phyloP scores from a whole-genome alignment of 2,888 invertebrate genomes.

The Tenthredo distinguenda region DNA sequence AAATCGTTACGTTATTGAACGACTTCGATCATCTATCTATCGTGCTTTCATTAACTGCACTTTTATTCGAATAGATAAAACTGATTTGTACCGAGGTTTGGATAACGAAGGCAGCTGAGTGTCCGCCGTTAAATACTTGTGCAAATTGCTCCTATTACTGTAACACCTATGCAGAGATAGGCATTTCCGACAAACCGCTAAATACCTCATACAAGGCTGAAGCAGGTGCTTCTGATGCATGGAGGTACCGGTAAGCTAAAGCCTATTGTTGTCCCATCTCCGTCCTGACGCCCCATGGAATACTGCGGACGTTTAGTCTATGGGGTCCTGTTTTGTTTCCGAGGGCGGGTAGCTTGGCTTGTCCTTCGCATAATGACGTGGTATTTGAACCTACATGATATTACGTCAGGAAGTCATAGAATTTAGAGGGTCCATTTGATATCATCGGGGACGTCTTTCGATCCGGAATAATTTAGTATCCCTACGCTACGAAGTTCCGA shows the following conservation, averaged over 20 bases:
- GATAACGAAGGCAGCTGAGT: neutral
- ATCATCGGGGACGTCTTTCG: neutral
- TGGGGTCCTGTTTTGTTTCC: conserved; percentile 33
- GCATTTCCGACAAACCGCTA: conserved; percentile 2
- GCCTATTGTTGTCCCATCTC: conserved; percentile 33
- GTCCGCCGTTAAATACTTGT: neutral
- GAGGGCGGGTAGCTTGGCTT: neutral
- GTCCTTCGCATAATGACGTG: conserved; percentile 23
- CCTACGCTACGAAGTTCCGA: neutral
- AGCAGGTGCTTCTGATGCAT: conserved; percentile 46
- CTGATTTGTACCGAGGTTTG: neutral
- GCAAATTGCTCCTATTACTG: neutral
- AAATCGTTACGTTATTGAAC: neutral
- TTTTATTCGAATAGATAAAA: neutral
- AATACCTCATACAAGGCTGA: conserved; percentile 32
- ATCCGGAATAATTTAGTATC: neutral
- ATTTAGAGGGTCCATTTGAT: neutral
- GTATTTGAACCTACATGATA: neutral
- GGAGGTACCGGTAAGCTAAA: neutral
- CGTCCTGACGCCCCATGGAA: conserved; percentile 45
- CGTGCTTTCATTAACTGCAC: neutral
- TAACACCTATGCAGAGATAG: neutral
- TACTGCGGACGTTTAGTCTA: conserved; percentile 24
- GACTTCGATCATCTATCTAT: neutral
- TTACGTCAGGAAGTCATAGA: neutral